Evolutionary conservation across 2,888 invertebrate species (phyloP).

Genomic region (Sialis lutaria): DNA sequence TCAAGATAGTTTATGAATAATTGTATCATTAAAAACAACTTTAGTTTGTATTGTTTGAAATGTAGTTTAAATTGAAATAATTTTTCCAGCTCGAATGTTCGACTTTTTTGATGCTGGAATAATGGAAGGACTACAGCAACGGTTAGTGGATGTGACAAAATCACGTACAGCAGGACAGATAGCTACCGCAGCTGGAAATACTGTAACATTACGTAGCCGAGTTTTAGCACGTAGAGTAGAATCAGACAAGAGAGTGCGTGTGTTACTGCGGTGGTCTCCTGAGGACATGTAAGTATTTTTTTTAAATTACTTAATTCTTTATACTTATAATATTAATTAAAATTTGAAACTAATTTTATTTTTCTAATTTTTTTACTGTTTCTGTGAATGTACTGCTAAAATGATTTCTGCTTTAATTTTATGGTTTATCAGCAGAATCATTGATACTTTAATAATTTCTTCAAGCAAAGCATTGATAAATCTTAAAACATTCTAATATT

Average conservation of each 20-base stretch:
- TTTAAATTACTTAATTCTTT: background rate
- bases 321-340: background rate
- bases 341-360: conserved; percentile 13
- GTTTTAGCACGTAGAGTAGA: conserved; percentile 48
- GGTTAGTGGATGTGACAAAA: conserved; percentile 42
- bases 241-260: conserved; percentile 44
- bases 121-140: conserved; percentile 82
- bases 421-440: too few relatives aligned
- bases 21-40: too few relatives aligned
- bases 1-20: too few relatives aligned
- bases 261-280: conserved; percentile 71
- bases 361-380: too few relatives aligned
- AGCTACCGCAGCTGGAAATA: conserved; percentile 43
- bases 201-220: conserved; percentile 53
- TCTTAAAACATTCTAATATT: too few relatives aligned
- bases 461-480: too few relatives aligned
- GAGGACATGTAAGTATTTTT: conserved; percentile 58
- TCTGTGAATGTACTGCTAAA: too few relatives aligned
- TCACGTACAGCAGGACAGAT: conserved; percentile 42
- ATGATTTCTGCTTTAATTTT: too few relatives aligned
- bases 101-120: conserved; percentile 86
- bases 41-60: too few relatives aligned
- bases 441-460: too few relatives aligned
- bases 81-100: conserved; percentile 67
- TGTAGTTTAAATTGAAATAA: conserved; percentile 6